These are phyloP conservation scores for Pogonophryne albipinna DNA, from an alignment of 2,797 vertebrate genomes.

Conservation along the genomic window DNA sequence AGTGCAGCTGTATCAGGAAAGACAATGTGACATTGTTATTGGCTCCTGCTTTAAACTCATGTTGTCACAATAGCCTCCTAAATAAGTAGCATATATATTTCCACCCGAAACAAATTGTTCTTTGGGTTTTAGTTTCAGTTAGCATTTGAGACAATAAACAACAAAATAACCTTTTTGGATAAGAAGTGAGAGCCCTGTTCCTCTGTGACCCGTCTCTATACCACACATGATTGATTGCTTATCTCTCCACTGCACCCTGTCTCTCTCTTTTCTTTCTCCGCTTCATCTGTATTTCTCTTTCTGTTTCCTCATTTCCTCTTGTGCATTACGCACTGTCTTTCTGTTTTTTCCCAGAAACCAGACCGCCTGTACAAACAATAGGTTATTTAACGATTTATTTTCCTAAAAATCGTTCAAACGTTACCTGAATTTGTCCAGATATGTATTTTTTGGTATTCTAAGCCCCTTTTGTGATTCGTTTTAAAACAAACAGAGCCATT, in stretches of 20 bases:
- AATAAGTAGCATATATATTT: conserved; percentile 3
- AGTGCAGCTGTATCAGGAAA: conserved; percentile 6
- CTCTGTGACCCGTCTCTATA: conserved; percentile 48
- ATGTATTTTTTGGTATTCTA: neutral
- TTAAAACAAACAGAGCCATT: neutral
- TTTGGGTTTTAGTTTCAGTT: conserved; percentile 21
- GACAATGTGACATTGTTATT: neutral
- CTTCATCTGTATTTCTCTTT: conserved; percentile 49
- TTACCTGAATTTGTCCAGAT: conserved; percentile 8
- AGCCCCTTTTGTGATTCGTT: neutral
- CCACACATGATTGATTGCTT: conserved; percentile 66
- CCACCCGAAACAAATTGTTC: neutral
- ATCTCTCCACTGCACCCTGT: conserved; percentile 49
- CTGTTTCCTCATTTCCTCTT: conserved; percentile 41
- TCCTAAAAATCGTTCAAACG: neutral
- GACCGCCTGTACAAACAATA: conserved; percentile 23
- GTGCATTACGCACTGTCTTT: conserved; percentile 39
- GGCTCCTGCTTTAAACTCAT: conserved; percentile 8
- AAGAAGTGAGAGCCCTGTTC: conserved; percentile 48
- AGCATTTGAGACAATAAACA: conserved; percentile 48
- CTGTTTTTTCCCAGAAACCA: conserved; percentile 13
- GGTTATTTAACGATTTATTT: conserved; percentile 36
- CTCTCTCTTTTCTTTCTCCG: conserved; percentile 7
- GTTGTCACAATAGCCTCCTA: conserved; percentile 8
- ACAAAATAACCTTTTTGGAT: conserved; percentile 61